These are phyloP conservation scores for Eudyptes chrysolophus DNA, from an alignment of 2,113 vertebrate genomes.

Conservation along the genomic window DNA sequence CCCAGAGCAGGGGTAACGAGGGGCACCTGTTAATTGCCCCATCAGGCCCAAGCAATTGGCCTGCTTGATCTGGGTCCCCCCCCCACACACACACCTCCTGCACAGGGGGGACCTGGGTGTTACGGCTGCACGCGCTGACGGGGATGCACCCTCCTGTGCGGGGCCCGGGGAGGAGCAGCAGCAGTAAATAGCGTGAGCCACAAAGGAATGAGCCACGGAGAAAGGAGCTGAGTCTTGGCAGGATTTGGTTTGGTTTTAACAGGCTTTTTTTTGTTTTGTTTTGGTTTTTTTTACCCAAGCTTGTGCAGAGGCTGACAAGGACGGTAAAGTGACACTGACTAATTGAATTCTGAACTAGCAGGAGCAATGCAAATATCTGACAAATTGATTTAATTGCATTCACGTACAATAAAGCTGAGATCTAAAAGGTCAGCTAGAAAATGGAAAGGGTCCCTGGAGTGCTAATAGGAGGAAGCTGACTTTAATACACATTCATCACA, in stretches of 20 bases:
- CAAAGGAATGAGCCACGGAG: fast-evolving
- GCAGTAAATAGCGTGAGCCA: fast-evolving
- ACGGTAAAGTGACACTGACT: conserved; percentile 73
- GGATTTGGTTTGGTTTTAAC: background rate
- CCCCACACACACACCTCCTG: no score
- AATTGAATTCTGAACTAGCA: conserved; percentile 81
- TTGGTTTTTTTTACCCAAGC: background rate
- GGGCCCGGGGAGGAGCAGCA: background rate
- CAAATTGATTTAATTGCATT: conserved; percentile 91
- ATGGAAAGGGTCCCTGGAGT: conserved; percentile 87
- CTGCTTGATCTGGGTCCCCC: background rate
- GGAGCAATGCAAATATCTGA: conserved; percentile 83
- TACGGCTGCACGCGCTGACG: fast-evolving
- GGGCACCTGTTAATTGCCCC: background rate
- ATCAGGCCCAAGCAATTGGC: background rate
- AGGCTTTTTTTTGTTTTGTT: background rate
- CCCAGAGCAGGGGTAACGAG: background rate
- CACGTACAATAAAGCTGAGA: conserved; percentile 90
- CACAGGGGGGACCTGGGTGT: fast-evolving
- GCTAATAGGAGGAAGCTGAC: conserved; percentile 81
- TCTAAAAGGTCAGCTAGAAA: conserved; percentile 94
- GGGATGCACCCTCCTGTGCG: background rate
- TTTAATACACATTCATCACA: conserved; percentile 98
- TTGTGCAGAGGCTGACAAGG: conserved; percentile 60
- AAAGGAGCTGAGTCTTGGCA: background rate